phyloP scores from a whole-genome alignment of 2,888 invertebrate genomes.

The Phasia obesa region DNA sequence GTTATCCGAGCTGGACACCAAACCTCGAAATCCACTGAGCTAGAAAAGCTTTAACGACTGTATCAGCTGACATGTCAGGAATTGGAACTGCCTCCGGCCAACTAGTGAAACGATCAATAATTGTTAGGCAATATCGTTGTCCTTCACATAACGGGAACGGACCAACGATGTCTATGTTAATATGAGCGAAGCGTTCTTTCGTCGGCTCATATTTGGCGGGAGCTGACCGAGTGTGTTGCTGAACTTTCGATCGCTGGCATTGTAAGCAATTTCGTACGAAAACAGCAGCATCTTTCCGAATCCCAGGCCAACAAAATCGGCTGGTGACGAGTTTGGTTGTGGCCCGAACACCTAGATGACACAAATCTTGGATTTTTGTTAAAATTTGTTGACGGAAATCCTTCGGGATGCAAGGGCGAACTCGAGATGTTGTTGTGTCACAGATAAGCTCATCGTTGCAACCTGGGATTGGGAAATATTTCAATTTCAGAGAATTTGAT shows the following conservation, averaged over 20 bases:
- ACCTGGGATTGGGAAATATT: constrained; percentile 3
- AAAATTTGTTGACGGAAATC: constrained; percentile 1
- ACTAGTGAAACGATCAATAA: no score
- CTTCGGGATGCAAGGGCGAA: constrained; percentile 1
- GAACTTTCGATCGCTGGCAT: constrained; percentile 2
- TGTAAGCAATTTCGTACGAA: constrained; percentile 17
- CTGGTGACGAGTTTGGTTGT: no score
- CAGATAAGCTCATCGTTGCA: background rate
- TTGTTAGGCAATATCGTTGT: no score
- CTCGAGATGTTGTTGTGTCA: background rate
- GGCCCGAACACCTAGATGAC: no score
- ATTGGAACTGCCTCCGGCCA: no score
- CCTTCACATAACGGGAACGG: no score
- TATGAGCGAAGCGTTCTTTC: background rate
- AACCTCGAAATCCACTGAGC: no score
- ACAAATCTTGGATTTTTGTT: background rate
- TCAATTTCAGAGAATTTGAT: no score
- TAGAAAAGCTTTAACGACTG: no score
- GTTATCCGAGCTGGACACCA: background rate
- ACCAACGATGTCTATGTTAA: no score
- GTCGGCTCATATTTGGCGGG: constrained; percentile 3
- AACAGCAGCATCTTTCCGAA: background rate
- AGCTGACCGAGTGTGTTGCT: background rate
- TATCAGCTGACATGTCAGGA: no score
- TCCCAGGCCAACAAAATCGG: background rate